Percentiles rank a stretch among this genome's conserved stretches.
These are phyloP conservation scores for Epinotia ramella DNA, from an alignment of 2,888 invertebrate genomes.

Conservation along the genomic window DNA sequence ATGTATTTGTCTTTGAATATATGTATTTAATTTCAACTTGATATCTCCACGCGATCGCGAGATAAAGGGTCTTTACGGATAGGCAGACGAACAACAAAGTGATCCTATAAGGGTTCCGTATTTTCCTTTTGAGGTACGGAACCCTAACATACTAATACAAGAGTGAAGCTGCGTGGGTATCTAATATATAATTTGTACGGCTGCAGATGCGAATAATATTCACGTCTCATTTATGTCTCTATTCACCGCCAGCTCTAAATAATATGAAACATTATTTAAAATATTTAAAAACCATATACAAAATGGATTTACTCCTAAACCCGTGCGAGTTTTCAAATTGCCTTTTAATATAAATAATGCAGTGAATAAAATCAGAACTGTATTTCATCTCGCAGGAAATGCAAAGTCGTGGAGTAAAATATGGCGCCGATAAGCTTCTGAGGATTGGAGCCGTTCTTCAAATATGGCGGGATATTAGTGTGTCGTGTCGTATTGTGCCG, in stretches of 20 bases:
- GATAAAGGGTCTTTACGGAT: too few relatives aligned
- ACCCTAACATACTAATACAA: too few relatives aligned
- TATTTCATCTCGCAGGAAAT: conserved; percentile 35
- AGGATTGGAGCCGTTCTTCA: conserved; percentile 24
- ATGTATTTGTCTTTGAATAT: too few relatives aligned
- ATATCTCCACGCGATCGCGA: too few relatives aligned
- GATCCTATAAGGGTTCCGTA: too few relatives aligned
- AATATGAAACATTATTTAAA: conserved; percentile 6
- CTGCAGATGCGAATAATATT: conserved; percentile 1
- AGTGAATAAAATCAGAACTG: conserved; percentile 26
- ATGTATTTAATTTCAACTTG: too few relatives aligned
- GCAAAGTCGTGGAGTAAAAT: conserved; percentile 36
- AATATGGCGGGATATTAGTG: conserved; percentile 40
- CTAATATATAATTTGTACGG: not conserved
- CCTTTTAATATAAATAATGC: conserved; percentile 17
- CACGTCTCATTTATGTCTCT: not conserved
- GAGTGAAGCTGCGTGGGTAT: too few relatives aligned
- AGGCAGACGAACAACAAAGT: too few relatives aligned
- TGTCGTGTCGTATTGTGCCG: conserved; percentile 9
- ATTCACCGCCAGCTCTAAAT: not conserved
- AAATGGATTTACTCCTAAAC: conserved; percentile 4
- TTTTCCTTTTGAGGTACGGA: too few relatives aligned
- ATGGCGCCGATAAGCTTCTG: conserved; percentile 34
- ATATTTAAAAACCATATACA: not conserved
- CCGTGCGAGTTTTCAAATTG: conserved; percentile 12